These are phyloP conservation scores for Sterrhoptilus dennistouni DNA, from an alignment of 2,113 vertebrate genomes.

Conservation along the genomic window DNA sequence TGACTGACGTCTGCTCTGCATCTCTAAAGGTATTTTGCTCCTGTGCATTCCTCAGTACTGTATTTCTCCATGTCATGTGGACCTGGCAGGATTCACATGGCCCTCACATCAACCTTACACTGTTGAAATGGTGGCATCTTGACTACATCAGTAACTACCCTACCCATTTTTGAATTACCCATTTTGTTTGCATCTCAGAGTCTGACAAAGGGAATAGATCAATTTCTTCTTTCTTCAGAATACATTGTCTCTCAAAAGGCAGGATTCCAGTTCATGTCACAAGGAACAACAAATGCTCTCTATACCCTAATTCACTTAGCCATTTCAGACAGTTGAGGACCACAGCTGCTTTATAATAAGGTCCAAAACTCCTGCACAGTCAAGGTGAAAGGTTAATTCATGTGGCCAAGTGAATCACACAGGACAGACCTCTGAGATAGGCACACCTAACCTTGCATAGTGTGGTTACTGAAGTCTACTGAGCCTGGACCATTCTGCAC, in stretches of 20 bases:
- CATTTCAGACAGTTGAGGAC: neutral
- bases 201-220: neutral
- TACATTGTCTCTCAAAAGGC: neutral
- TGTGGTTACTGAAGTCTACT: neutral
- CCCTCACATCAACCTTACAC: neutral
- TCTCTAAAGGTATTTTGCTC: neutral
- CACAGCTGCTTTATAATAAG: neutral
- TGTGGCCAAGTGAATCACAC: neutral
- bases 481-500: neutral
- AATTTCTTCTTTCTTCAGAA: neutral
- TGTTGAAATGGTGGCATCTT: neutral
- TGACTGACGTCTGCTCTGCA: neutral
- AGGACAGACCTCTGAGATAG: neutral
- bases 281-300: neutral
- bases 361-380: neutral
- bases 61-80: neutral
- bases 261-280: neutral
- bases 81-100: neutral
- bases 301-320: neutral
- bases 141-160: neutral
- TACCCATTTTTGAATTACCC: neutral
- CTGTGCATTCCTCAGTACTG: neutral
- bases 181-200: neutral
- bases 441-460: neutral
- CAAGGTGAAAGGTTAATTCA: neutral